Conservation (phyloP, 30 jellyfish, hydroid and myxozoan species). For the Sanderia malayensis region DNA sequence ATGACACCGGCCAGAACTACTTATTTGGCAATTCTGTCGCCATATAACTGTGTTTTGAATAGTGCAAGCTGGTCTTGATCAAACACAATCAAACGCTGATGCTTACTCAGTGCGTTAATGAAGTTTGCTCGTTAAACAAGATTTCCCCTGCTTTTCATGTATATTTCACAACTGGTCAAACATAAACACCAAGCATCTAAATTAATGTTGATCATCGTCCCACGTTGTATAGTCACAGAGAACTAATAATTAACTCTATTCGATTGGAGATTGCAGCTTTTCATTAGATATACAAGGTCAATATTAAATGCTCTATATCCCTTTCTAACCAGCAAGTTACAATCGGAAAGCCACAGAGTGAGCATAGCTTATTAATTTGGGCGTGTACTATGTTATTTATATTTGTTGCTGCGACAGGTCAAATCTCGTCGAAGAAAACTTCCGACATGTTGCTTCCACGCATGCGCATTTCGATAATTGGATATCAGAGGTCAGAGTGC, state of each 20-base stretch:
- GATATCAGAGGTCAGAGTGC: no score
- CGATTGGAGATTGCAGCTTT: background rate
- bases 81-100: background rate
- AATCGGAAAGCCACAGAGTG: no score
- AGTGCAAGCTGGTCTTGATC: background rate
- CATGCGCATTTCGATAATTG: no score
- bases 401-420: no score
- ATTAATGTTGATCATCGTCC: background rate
- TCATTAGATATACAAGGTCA: background rate
- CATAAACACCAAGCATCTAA: background rate
- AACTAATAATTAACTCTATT: background rate
- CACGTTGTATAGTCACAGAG: background rate
- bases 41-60: no score
- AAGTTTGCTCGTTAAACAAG: conserved; percentile 1
- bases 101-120: background rate
- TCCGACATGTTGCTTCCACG: no score
- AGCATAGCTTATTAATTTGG: no score
- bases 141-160: background rate
- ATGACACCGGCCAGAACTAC: no score
- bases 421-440: no score
- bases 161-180: background rate
- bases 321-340: no score
- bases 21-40: no score
- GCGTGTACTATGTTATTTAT: no score
- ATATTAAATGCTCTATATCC: background rate